A percentile compares a stretch with the other conserved stretches of the same genome.
phyloP scores from a whole-genome alignment of 2,797 vertebrate species.

The Echiichthys vipera region DNA sequence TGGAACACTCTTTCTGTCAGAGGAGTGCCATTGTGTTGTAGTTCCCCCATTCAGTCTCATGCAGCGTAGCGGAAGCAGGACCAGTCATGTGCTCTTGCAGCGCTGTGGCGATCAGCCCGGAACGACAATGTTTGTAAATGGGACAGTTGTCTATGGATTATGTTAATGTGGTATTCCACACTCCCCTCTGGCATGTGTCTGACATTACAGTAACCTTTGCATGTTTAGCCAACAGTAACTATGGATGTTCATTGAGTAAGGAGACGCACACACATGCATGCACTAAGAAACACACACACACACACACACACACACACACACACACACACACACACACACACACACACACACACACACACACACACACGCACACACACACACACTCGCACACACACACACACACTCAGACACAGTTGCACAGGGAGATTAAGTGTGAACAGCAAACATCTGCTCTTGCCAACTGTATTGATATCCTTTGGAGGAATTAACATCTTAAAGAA shows the following conservation, averaged over 20 bases:
- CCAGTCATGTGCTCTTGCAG: conserved; percentile 58
- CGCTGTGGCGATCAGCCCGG: conserved; percentile 43
- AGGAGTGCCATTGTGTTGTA: conserved; percentile 23
- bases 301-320: not conserved
- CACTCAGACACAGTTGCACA: conserved; percentile 7
- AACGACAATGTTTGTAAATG: conserved; percentile 57
- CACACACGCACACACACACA: not conserved
- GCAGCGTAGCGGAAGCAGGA: conserved; percentile 24
- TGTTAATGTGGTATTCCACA: conserved; percentile 85
- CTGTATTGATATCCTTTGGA: conserved; percentile 56
- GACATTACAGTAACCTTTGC: conserved; percentile 87
- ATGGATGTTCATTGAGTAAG: conserved; percentile 81
- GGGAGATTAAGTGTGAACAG: conserved; percentile 45
- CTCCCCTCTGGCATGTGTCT: conserved; percentile 80
- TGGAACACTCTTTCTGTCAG: conserved; percentile 9
- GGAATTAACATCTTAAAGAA: conserved; percentile 62
- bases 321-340: not conserved
- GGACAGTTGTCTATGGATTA: conserved; percentile 83
- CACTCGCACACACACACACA: not conserved
- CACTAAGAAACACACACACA: conserved; percentile 10
- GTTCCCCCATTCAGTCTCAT: conserved; percentile 7
- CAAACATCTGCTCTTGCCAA: conserved; percentile 50
- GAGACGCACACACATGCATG: not conserved
- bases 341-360: not conserved
- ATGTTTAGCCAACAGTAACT: conserved; percentile 83